phyloP scores from a whole-genome alignment of 2,113 vertebrate species.

The Lophotis ruficrista region DNA sequence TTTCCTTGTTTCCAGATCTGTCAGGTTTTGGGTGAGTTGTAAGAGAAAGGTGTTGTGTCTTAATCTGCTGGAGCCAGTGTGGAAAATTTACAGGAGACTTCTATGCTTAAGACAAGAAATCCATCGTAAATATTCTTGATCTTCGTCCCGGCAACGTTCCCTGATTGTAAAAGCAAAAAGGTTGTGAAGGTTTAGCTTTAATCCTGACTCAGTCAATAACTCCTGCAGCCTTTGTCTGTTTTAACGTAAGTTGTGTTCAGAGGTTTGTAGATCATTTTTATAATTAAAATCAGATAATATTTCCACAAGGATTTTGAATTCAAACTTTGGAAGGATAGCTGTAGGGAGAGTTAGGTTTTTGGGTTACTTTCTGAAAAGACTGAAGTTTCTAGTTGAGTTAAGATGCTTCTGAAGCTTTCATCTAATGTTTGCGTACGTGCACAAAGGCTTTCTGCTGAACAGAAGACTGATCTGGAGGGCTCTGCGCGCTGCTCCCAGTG shows the following conservation, averaged over 20 bases:
- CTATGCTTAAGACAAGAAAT: background rate
- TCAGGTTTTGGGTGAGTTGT: background rate
- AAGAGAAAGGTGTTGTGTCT: background rate
- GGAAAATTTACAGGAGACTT: background rate
- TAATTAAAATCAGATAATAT: background rate
- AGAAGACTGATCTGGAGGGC: background rate
- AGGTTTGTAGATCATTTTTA: background rate
- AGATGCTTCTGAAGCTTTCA: background rate
- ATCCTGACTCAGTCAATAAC: background rate
- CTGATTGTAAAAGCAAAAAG: background rate
- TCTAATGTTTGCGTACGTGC: accelerated
- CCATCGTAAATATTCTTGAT: background rate
- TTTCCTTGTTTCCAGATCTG: background rate
- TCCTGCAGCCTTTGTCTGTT: background rate
- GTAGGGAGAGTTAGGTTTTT: background rate
- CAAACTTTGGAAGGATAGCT: background rate
- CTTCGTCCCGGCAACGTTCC: background rate
- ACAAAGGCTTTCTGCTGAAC: background rate
- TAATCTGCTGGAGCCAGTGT: background rate
- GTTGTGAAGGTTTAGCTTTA: background rate
- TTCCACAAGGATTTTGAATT: background rate
- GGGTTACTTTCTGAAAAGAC: background rate
- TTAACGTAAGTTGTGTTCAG: background rate
- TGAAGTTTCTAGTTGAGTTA: background rate
- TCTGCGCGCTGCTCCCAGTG: accelerated